phyloP scores from a whole-genome alignment of 1,140 invertebrate genomes.

The Nixonia krombeini region DNA sequence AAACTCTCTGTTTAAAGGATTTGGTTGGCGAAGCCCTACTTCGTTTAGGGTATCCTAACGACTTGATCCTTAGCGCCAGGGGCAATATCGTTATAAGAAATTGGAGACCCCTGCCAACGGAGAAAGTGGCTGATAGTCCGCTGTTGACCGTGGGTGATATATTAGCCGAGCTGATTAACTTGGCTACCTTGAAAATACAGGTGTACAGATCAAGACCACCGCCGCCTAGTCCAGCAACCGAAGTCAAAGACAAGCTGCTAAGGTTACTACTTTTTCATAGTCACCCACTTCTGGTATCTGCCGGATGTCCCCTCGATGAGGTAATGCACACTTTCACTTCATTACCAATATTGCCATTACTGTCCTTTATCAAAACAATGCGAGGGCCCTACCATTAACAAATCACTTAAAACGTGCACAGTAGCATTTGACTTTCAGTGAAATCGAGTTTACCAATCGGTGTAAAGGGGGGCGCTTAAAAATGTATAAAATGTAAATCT shows the following conservation, averaged over 20 bases:
- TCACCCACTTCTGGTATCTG: slow-evolving; percentile 85
- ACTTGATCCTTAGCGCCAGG: slow-evolving; percentile 70
- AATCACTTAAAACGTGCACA: slow-evolving; percentile 14
- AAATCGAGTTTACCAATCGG: slow-evolving; percentile 32
- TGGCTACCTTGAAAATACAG: slow-evolving; percentile 91
- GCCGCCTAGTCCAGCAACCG: slow-evolving; percentile 78
- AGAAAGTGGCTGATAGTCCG: slow-evolving; percentile 89
- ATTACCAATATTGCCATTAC: too few relatives aligned
- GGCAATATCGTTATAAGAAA: slow-evolving; percentile 93
- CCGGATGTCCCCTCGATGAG: slow-evolving; percentile 94
- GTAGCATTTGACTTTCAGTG: slow-evolving; percentile 33
- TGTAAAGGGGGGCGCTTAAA: slow-evolving; percentile 59
- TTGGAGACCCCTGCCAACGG: slow-evolving; percentile 92
- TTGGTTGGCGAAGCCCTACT: slow-evolving; percentile 77
- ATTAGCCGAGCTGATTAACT: slow-evolving; percentile 90
- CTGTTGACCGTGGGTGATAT: slow-evolving; percentile 92
- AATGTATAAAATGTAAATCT: slow-evolving; percentile 71
- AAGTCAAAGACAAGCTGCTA: slow-evolving; percentile 94
- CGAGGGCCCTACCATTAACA: too few relatives aligned
- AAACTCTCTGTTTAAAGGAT: slow-evolving; percentile 65
- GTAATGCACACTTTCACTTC: slow-evolving; percentile 69
- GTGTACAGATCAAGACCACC: slow-evolving; percentile 84
- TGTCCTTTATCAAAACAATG: too few relatives aligned
- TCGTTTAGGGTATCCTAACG: slow-evolving; percentile 76
- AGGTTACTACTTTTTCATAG: slow-evolving; percentile 90